Evolutionary conservation across 64 coral and sea anemone genomes (phyloP), one percentile per base, ranked within the genome.

Genomic region (Montipora efflorescens): DNA sequence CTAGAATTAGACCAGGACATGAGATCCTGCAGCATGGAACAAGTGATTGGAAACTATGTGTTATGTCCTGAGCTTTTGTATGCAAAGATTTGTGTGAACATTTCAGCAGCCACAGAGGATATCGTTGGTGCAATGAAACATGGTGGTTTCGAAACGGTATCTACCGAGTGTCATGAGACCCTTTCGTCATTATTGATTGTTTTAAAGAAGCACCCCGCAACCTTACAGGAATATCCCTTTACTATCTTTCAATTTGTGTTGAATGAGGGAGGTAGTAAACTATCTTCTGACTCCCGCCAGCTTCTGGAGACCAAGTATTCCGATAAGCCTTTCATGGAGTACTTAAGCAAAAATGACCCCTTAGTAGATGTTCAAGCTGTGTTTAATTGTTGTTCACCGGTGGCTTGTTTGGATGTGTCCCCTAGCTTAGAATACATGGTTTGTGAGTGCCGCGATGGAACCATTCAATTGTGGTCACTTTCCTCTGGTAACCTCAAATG

Each of bases 321-420:
- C 0, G 64, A 71, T n/a, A 14, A 71, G 19, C 5, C 44, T 4
- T 50, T 72, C 9, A 72, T 86, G 82, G 66, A 71, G 25, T 86
- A 48, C 19, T 7, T 86, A 9, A 5, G 50, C 44, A 71, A 86
- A 46, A 20, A 86, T 0, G 20, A n/a, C 0, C 45, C 49, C 0
- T 46, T 52, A 47, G 82, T 18, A 71, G 9, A 19, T 14, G 62
- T 86, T 86, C 66, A 71, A 50, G 47, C 66, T 12, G 5, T 3
- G 18, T 86, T 86, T 72, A 3, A 50, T 50, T 72, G 45, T 15
- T 71, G 46, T 13, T 48, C 82, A 1, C 1, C 9, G 51, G 82
- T 86, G 9, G 82, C 19, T 72, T 86, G 82, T 86, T 86, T 86
- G 1, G 82, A 86, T 50, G 66, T 86, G 20, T 86, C 82, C 8